These are phyloP conservation scores for Cantharis lateralis DNA, from an alignment of 2,888 invertebrate genomes.

Conservation along the genomic window DNA sequence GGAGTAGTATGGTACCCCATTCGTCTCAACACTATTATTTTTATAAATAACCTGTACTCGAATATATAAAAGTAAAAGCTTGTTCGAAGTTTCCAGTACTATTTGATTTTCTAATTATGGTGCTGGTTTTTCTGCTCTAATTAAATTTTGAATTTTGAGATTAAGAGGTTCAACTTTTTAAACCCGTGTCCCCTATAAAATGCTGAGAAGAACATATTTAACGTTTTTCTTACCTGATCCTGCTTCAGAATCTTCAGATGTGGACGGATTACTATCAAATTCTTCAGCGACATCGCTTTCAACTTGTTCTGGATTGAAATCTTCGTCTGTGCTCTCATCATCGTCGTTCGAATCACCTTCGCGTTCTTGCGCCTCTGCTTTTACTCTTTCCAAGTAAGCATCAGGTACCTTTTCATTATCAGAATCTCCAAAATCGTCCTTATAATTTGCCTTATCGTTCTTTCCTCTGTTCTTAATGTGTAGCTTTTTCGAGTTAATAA, in stretches of 20 bases:
- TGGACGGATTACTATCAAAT: slow-evolving; percentile 51
- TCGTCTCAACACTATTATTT: too few relatives aligned
- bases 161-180: too few relatives aligned
- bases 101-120: too few relatives aligned
- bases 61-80: too few relatives aligned
- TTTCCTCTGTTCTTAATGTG: slow-evolving; percentile 94
- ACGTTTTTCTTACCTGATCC: slow-evolving; percentile 33
- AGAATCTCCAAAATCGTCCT: slow-evolving; percentile 89
- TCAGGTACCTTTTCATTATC: slow-evolving; percentile 94
- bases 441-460: slow-evolving; percentile 77
- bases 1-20: too few relatives aligned
- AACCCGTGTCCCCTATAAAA: background rate
- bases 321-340: slow-evolving; percentile 86
- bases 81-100: too few relatives aligned
- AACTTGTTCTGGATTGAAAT: slow-evolving; percentile 83
- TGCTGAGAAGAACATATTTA: background rate
- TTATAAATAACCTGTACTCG: too few relatives aligned
- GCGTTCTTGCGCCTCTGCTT: slow-evolving; percentile 91
- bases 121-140: too few relatives aligned
- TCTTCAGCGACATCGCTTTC: slow-evolving; percentile 87
- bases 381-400: slow-evolving; percentile 93
- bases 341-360: slow-evolving; percentile 62
- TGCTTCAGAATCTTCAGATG: slow-evolving; percentile 42
- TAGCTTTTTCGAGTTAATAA: slow-evolving; percentile 91
- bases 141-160: too few relatives aligned